Evolutionary conservation across 2,797 vertebrate species (phyloP).

Genomic region (Hippoglossus hippoglossus): DNA sequence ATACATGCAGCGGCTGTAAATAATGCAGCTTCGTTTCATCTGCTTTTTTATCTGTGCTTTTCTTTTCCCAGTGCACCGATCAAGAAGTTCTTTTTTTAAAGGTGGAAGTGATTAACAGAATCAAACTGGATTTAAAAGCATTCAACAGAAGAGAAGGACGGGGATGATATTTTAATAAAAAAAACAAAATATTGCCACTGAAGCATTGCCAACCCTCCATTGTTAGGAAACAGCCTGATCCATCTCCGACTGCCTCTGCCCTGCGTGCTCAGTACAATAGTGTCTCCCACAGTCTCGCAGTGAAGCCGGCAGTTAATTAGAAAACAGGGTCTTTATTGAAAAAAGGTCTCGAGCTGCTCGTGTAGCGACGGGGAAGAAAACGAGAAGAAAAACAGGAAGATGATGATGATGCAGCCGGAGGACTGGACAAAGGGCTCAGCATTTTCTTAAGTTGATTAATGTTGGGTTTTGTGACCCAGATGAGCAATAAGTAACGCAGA

Average conservation of each 20-base stretch:
- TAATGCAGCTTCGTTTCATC: no score
- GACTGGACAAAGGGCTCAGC: slow-evolving; percentile 23
- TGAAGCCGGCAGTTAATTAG: slow-evolving; percentile 34
- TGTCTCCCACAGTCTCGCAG: slow-evolving; percentile 4
- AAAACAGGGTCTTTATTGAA: slow-evolving; percentile 28
- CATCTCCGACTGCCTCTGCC: slow-evolving; percentile 5
- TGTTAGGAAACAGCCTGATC: slow-evolving; percentile 1
- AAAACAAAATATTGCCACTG: rapidly evolving
- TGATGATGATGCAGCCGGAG: slow-evolving; percentile 24
- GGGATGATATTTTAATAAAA: neutral
- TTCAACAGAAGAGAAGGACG: neutral
- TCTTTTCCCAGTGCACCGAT: no score
- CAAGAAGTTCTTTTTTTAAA: no score
- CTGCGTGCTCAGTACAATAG: slow-evolving; percentile 9
- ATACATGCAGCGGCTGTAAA: no score
- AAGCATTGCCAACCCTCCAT: neutral
- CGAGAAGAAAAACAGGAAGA: neutral
- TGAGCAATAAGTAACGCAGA: slow-evolving; percentile 49
- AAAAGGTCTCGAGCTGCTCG: slow-evolving; percentile 8
- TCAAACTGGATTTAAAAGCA: neutral
- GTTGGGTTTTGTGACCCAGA: slow-evolving; percentile 40
- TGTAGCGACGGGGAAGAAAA: neutral
- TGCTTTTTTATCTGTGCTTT: no score
- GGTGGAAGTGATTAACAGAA: no score
- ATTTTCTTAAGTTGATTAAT: slow-evolving; percentile 56